These are phyloP conservation scores for Ophonus ardosiacus DNA, from an alignment of 2,888 invertebrate genomes.

Conservation along the genomic window DNA sequence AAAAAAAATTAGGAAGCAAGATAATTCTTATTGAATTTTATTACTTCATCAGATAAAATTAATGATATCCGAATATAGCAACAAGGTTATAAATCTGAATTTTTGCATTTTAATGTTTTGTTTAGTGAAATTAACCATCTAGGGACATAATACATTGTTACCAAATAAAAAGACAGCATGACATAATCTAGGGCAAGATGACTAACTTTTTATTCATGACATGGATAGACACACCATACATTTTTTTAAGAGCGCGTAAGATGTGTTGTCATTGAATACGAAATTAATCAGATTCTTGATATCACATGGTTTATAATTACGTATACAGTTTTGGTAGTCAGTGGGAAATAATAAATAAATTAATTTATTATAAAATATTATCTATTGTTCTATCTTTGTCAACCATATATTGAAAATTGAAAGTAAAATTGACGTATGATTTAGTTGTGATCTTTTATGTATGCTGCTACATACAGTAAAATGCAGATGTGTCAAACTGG, in stretches of 20 bases:
- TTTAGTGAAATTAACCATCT: background rate
- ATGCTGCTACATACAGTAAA: background rate
- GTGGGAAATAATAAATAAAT: no score
- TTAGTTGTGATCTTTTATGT: background rate
- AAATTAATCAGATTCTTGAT: background rate
- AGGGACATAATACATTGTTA: background rate
- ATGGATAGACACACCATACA: background rate
- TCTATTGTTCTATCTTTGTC: no score
- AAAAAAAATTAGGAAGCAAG: background rate
- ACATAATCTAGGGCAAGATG: background rate
- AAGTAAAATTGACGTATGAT: no score
- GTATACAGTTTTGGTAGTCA: background rate
- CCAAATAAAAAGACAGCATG: background rate
- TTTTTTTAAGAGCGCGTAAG: background rate
- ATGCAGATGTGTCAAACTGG: background rate
- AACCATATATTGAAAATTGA: no score
- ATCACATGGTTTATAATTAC: background rate
- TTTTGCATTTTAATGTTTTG: constrained; percentile 4
- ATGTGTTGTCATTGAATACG: background rate
- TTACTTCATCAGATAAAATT: constrained; percentile 13
- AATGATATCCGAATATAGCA: constrained; percentile 17
- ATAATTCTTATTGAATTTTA: background rate
- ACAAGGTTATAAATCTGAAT: constrained; percentile 19
- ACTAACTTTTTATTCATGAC: background rate
- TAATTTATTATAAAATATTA: no score